Evolutionary conservation across 1,140 invertebrate genomes (phyloP).

Genomic region (Rhopalosiphum maidis): DNA sequence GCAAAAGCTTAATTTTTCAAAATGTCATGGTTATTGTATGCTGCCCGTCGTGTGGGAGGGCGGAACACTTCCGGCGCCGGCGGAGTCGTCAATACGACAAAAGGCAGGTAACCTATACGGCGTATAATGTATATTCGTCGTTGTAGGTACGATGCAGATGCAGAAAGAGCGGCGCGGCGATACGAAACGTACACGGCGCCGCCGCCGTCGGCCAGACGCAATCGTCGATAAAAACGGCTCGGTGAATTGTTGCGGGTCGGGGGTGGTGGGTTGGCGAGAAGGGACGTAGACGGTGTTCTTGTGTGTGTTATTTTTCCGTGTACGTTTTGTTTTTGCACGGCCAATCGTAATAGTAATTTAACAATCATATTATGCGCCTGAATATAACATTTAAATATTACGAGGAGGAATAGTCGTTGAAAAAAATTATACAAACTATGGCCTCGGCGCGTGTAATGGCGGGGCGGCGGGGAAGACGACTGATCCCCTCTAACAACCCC

Average conservation of each 20-base stretch:
- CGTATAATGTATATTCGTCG: too few species aligned
- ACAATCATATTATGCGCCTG: not conserved
- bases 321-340: not conserved
- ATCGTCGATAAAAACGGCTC: not conserved
- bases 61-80: not conserved
- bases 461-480: too few species aligned
- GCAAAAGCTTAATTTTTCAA: not conserved
- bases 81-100: not conserved
- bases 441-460: too few species aligned
- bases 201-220: not conserved
- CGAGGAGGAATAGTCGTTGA: not conserved
- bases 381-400: not conserved
- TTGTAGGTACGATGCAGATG: not conserved
- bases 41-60: too few species aligned
- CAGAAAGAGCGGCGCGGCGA: not conserved
- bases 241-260: not conserved
- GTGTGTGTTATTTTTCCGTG: not conserved
- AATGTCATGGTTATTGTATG: not conserved
- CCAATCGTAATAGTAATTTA: not conserved
- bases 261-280: too few species aligned
- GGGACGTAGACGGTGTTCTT: too few species aligned
- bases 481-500: not conserved
- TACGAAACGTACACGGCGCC: not conserved
- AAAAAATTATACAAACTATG: too few species aligned
- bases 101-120: not conserved